phyloP scores from a whole-genome alignment of 2,113 vertebrate genomes.

The Clarias macrocephalus region DNA sequence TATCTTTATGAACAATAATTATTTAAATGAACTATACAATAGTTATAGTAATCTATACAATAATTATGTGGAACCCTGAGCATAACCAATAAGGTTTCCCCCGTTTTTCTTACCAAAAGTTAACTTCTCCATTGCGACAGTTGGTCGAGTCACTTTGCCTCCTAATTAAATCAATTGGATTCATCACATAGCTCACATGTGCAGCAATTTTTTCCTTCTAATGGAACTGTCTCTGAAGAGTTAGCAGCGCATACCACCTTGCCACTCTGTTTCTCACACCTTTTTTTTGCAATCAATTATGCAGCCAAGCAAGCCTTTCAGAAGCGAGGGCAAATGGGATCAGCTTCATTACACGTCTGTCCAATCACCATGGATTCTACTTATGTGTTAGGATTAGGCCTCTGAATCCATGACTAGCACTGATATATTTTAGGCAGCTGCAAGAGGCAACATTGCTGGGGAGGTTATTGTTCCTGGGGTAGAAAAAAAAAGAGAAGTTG shows the following conservation, averaged over 20 bases:
- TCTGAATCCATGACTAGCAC: conserved; percentile 6
- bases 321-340: conserved; percentile 25
- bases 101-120: neutral
- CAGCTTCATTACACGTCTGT: conserved; percentile 22
- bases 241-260: conserved; percentile 23
- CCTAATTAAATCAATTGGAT: conserved; percentile 51
- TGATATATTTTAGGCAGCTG: conserved; percentile 4
- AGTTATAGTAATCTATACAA: neutral
- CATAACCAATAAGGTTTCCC: neutral
- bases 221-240: conserved; percentile 37
- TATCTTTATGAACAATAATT: neutral
- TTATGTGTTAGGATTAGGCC: neutral
- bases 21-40: neutral
- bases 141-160: conserved; percentile 10
- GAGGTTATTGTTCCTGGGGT: conserved; percentile 64
- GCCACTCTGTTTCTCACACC: conserved; percentile 39
- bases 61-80: neutral
- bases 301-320: conserved; percentile 37
- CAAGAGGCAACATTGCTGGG: neutral
- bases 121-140: neutral
- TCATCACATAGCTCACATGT: conserved; percentile 35
- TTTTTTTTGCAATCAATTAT: conserved; percentile 55
- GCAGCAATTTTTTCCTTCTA: conserved; percentile 20
- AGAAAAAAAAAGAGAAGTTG: conserved; percentile 64
- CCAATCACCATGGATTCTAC: conserved; percentile 9